Percentiles rank a stretch among this genome's conserved stretches.
These are phyloP conservation scores for Hypotaenidia philippensis DNA, from an alignment of 2,797 vertebrate species.

Conservation along the genomic window DNA sequence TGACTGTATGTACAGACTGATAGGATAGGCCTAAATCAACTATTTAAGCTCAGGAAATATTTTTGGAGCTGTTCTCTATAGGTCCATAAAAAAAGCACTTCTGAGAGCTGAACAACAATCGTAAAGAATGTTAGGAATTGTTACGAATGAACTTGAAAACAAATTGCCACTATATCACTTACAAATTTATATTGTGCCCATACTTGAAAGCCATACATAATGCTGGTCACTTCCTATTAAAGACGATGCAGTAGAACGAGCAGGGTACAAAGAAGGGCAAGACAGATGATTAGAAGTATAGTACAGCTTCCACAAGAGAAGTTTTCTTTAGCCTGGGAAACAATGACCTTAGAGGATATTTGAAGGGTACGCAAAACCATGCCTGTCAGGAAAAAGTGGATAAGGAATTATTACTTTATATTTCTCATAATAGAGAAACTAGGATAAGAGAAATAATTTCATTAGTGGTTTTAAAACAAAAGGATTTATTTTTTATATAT, in stretches of 20 bases:
- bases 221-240: not conserved
- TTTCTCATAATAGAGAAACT: not conserved
- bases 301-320: not conserved
- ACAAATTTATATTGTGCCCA: not conserved
- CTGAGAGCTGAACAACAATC: not conserved
- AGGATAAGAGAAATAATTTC: not conserved
- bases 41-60: not conserved
- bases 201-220: not conserved
- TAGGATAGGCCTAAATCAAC: not conserved
- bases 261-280: not conserved
- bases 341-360: not conserved
- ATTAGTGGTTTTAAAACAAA: not conserved
- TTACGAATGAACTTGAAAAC: not conserved
- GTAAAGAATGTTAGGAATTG: not conserved
- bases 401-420: not conserved
- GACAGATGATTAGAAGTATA: not conserved
- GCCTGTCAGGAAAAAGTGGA: not conserved
- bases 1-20: not conserved
- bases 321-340: not conserved
- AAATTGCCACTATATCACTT: not conserved
- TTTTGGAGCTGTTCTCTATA: not conserved
- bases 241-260: not conserved
- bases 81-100: not conserved
- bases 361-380: not conserved
- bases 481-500: not conserved